phyloP scores from a whole-genome alignment of 2,113 vertebrate genomes.

The Ramphastos sulfuratus region DNA sequence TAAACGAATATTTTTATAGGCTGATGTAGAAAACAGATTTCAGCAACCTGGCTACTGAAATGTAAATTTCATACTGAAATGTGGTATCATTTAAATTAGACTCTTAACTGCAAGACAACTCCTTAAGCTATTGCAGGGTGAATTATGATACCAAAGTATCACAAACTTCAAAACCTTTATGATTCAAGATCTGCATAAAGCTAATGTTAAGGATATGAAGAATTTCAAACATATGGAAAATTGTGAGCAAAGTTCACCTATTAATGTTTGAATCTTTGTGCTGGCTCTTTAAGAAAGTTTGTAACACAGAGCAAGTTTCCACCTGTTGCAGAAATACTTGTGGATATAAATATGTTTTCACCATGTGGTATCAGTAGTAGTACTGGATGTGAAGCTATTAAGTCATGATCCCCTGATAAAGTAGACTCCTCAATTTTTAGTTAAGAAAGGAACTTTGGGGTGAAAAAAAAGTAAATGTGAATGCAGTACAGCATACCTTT shows the following conservation, averaged over 20 bases:
- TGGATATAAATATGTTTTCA: not conserved
- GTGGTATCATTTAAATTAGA: not conserved
- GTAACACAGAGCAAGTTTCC: not conserved
- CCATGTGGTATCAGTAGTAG: not conserved
- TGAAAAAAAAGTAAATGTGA: not conserved
- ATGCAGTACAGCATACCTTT: not conserved
- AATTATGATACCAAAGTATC: not conserved
- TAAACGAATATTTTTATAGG: slow-evolving; percentile 23
- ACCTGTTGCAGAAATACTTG: not conserved
- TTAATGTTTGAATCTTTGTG: not conserved
- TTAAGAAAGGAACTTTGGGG: not conserved
- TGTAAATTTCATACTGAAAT: not conserved
- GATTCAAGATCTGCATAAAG: not conserved
- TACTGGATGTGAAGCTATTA: not conserved
- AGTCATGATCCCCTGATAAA: not conserved
- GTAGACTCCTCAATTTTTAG: not conserved
- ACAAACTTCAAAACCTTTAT: not conserved
- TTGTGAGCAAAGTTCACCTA: not conserved
- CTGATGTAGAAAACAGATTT: not conserved
- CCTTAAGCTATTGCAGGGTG: not conserved
- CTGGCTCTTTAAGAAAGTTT: not conserved
- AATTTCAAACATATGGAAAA: not conserved
- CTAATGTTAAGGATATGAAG: not conserved
- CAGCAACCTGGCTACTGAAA: not conserved
- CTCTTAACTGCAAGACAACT: not conserved